These are phyloP conservation scores for Scaptomyza montana DNA, from an alignment of 1,140 invertebrate genomes.

Conservation along the genomic window DNA sequence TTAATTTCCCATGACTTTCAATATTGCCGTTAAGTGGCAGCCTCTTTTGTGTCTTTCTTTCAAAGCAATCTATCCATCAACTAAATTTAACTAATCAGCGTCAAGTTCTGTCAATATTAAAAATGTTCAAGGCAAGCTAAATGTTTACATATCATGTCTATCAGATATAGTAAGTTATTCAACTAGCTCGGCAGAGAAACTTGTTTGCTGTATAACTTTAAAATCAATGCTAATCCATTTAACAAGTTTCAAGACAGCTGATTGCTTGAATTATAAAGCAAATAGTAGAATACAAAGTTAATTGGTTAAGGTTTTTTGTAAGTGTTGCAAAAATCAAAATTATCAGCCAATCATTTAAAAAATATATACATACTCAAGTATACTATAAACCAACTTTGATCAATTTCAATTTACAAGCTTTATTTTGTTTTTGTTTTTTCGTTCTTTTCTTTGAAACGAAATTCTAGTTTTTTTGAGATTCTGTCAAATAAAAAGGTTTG, in stretches of 20 bases:
- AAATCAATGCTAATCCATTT: conserved; percentile 30
- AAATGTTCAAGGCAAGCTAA: conserved; percentile 14
- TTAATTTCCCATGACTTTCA: background rate
- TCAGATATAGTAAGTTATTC: conserved; percentile 11
- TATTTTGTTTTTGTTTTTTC: conserved; percentile 50
- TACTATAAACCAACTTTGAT: conserved; percentile 15
- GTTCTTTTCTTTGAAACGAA: conserved; percentile 24
- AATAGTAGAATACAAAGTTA: conserved; percentile 1
- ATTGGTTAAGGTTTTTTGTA: background rate
- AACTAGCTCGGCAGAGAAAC: conserved; percentile 15
- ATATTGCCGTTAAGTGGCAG: conserved; percentile 1
- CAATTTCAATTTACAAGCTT: conserved; percentile 73
- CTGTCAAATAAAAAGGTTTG: conserved; percentile 17
- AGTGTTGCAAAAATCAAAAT: background rate
- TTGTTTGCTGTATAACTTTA: conserved; percentile 30
- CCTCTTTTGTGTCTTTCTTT: background rate
- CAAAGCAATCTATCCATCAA: conserved; percentile 24
- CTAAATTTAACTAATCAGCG: conserved; percentile 25
- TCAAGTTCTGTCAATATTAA: conserved; percentile 17
- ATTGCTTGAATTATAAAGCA: conserved; percentile 5
- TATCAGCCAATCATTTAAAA: conserved; percentile 19
- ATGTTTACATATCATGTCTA: conserved; percentile 25
- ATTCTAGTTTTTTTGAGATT: conserved; percentile 45
- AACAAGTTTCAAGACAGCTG: conserved; percentile 25
- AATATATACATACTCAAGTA: background rate